Conservation (phyloP, 2,888 invertebrate species). For the Lasioglossum oenotherae region DNA sequence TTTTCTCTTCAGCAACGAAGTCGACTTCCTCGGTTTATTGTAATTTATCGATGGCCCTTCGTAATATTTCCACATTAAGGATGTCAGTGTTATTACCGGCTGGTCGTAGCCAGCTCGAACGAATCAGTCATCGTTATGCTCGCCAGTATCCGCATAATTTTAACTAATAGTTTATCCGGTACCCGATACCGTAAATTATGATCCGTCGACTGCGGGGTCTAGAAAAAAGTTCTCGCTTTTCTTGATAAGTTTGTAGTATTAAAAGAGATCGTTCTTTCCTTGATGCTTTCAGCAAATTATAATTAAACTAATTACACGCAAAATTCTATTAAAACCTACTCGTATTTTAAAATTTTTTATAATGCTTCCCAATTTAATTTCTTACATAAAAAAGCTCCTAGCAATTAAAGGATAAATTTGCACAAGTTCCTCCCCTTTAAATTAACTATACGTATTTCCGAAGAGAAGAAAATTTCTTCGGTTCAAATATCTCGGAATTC, state of each 20-base stretch:
- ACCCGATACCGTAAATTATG: constrained; percentile 30
- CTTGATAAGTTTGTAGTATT: neutral
- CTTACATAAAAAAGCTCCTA: constrained; percentile 26
- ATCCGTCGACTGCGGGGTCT: neutral
- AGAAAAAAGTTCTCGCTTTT: neutral
- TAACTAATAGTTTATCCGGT: constrained; percentile 77
- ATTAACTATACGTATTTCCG: too few relatives aligned
- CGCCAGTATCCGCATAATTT: constrained; percentile 72
- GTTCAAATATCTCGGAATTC: neutral
- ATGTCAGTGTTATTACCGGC: constrained; percentile 58
- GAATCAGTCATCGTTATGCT: constrained; percentile 77
- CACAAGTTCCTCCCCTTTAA: too few relatives aligned
- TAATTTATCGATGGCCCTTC: constrained; percentile 74
- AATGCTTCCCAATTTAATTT: neutral
- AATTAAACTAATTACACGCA: neutral
- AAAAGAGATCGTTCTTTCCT: neutral
- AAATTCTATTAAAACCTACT: neutral
- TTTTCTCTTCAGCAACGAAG: constrained; percentile 50
- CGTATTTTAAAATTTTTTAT: neutral
- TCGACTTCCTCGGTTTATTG: constrained; percentile 65
- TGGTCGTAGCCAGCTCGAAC: constrained; percentile 59
- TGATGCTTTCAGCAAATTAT: neutral
- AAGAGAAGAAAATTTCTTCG: neutral
- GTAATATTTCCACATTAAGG: constrained; percentile 71
- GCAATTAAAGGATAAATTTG: too few relatives aligned